A percentile compares a stretch with the other conserved stretches of the same genome.
Conservation (phyloP, 1,140 invertebrate genomes). For the Coelopa frigida region DNA sequence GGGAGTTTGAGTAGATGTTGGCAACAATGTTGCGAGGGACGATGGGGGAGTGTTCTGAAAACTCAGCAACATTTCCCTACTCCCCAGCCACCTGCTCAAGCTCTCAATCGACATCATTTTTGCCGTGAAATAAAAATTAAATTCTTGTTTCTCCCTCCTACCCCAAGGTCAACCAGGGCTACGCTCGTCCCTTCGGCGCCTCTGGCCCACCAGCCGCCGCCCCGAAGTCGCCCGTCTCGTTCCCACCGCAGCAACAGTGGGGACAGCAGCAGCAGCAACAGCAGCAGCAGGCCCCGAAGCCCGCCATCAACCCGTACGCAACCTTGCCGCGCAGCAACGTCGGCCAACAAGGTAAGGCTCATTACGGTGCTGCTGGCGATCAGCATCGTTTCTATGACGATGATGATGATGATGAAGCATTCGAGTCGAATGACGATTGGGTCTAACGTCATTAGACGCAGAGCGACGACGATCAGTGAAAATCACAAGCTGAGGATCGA, state of each 20-base stretch:
- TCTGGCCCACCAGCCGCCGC: conserved; percentile 25
- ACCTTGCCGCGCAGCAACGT: conserved; percentile 39
- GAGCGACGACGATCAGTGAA: too few species aligned
- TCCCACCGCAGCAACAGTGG: conserved; percentile 23
- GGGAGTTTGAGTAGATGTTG: too few species aligned
- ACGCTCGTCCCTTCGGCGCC: conserved; percentile 36
- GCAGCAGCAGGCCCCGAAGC: conserved; percentile 19
- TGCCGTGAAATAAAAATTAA: too few species aligned
- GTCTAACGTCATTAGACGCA: neutral
- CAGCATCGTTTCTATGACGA: conserved; percentile 10
- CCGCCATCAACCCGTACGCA: conserved; percentile 32
- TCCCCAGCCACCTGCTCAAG: too few species aligned
- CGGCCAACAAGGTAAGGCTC: conserved; percentile 41
- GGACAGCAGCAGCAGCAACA: conserved; percentile 20
- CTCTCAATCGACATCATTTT: too few species aligned
- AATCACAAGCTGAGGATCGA: too few species aligned
- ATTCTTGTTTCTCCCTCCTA: too few species aligned
- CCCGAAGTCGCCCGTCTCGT: conserved; percentile 40
- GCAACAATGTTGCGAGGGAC: too few species aligned
- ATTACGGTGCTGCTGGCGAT: too few species aligned
- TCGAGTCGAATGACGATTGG: conserved; percentile 36
- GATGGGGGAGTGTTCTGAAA: too few species aligned
- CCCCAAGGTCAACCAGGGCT: conserved; percentile 37
- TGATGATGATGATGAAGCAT: conserved; percentile 29
- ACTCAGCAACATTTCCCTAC: too few species aligned